Percentiles rank a stretch among this genome's conserved stretches.
These are phyloP conservation scores for Drosophila santomea DNA, from an alignment of 1,140 invertebrate species.

Conservation along the genomic window DNA sequence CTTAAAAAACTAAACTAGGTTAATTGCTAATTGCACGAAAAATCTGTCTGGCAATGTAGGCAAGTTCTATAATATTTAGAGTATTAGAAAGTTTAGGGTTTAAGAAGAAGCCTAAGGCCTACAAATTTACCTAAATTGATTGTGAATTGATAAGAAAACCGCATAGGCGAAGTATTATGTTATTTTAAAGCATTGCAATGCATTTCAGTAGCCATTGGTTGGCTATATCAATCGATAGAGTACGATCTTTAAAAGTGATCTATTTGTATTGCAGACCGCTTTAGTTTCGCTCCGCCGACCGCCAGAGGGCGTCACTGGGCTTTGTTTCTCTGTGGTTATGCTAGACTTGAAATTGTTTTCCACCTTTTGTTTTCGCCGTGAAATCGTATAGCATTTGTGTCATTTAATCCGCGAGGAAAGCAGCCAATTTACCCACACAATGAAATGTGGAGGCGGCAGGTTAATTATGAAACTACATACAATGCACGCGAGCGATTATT, in stretches of 20 bases:
- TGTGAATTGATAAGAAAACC: neutral
- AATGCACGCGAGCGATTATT: slow-evolving; percentile 26
- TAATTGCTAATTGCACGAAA: slow-evolving; percentile 36
- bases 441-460: slow-evolving; percentile 18
- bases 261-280: neutral
- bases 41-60: slow-evolving; percentile 3
- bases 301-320: slow-evolving; percentile 30
- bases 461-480: slow-evolving; percentile 44
- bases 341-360: slow-evolving; percentile 26
- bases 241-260: slow-evolving; percentile 7
- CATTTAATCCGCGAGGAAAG: slow-evolving; percentile 41
- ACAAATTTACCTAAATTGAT: neutral
- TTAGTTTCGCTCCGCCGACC: slow-evolving; percentile 34
- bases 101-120: too few species aligned
- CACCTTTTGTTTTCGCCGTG: slow-evolving; percentile 26
- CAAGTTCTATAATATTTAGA: too few species aligned
- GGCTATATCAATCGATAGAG: slow-evolving; percentile 1
- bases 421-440: slow-evolving; percentile 42
- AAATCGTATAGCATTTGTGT: slow-evolving; percentile 54
- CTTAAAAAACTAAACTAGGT: slow-evolving; percentile 31
- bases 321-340: slow-evolving; percentile 38
- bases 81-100: too few species aligned
- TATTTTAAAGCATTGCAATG: neutral
- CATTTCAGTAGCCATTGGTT: neutral
- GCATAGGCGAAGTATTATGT: neutral